Evolutionary conservation across 2,113 vertebrate genomes (phyloP), one percentile per base, ranked within the genome.

Genomic region (Pycnonotus jocosus): DNA sequence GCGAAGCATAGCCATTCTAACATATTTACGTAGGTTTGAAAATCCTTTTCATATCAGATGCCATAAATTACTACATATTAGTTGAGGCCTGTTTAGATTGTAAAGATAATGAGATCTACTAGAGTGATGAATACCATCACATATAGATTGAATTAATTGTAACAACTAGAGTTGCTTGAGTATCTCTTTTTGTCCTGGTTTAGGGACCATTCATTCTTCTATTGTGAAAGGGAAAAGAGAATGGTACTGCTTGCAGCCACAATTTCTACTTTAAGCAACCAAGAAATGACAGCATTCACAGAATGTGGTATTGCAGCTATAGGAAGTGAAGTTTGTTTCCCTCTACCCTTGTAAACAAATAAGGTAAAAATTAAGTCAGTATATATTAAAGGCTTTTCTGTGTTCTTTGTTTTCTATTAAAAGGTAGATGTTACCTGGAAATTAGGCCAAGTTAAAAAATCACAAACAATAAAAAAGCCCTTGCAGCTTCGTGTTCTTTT

Each of bases 341-440:
- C 27, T 88, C 40, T 64, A n/a, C 3, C 11, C 15, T 40, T 38
- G 31, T 33, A 44, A 85, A 81, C 31, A 51, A 81, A 80, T 38
- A 24, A 47, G 18, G 27, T 23, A 60, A 90, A 79, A 73, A 20
- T 81, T 12, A 93, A 90, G 30, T 31, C 54, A 68, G 23, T 30
- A 19, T 51, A 77, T 61, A 71, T 56, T 40, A 57, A 33, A 77
- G 21, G 2, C 11, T 45, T 88, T 90, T 73, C 53, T 48, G 37
- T 54, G 10, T 72, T 93, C 22, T 56, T 79, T 58, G 20, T 21
- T 54, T 96, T 94, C 90, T 79, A 25, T 88, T 94, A 90, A 96
- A 92, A 89, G 48, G 58, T 35, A 70, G 27, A 78, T 35, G 18
- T 31, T 81, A 13, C 35, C 33, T 76, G 24, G 19, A 84, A 94